Conservation (phyloP, 2,888 invertebrate genomes). For the Epirrhoe tristata region DNA sequence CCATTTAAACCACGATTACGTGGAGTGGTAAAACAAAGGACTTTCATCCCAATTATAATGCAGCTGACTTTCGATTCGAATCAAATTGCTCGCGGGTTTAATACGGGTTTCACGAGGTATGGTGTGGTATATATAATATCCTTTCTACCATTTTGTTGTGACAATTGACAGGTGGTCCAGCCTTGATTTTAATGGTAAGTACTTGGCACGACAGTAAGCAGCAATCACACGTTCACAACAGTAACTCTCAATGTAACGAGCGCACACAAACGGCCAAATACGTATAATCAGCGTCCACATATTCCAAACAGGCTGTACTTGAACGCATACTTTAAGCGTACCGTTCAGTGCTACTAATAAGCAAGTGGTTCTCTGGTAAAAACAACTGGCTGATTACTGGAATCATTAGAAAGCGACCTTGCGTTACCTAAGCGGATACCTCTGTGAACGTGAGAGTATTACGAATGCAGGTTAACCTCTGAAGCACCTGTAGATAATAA, state of each 20-base stretch:
- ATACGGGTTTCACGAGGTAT: conserved; percentile 5
- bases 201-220: conserved; percentile 24
- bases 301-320: conserved; percentile 33
- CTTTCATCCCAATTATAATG: conserved; percentile 13
- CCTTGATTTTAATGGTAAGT: conserved; percentile 21
- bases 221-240: conserved; percentile 22
- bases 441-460: conserved; percentile 44
- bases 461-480: conserved; percentile 25
- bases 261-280: conserved; percentile 26
- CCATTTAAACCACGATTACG: conserved; percentile 10
- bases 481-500: conserved; percentile 11
- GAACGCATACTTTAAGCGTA: conserved; percentile 43
- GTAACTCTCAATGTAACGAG: conserved; percentile 21
- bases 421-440: conserved; percentile 52
- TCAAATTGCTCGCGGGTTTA: conserved; percentile 1
- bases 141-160: conserved; percentile 12
- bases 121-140: too few species aligned
- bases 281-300: conserved; percentile 27
- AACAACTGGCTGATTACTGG: conserved; percentile 36
- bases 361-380: conserved; percentile 19
- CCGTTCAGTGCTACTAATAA: conserved; percentile 32
- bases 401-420: conserved; percentile 66
- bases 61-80: conserved; percentile 5
- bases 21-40: conserved; percentile 5
- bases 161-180: conserved; percentile 23